phyloP scores from a whole-genome alignment of 2,888 invertebrate species.

The Heliconius ethilla region DNA sequence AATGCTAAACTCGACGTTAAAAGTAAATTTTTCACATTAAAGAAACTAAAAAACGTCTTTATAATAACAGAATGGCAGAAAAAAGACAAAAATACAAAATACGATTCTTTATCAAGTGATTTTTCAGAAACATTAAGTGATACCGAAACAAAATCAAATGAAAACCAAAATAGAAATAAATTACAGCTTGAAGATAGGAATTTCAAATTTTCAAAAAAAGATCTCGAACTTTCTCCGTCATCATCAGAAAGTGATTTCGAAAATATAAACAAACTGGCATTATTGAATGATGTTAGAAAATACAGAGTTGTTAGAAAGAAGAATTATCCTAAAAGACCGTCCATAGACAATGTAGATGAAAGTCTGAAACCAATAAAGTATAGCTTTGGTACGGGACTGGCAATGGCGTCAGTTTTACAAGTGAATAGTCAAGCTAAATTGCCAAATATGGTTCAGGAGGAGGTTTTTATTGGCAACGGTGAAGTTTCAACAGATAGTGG shows the following conservation, averaged over 20 bases:
- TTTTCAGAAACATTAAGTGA: slow-evolving; percentile 56
- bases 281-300: slow-evolving; percentile 65
- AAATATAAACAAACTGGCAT: slow-evolving; percentile 52
- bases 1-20: slow-evolving; percentile 57
- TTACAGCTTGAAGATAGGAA: slow-evolving; percentile 46
- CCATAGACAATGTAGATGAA: slow-evolving; percentile 66
- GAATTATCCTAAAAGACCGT: slow-evolving; percentile 57
- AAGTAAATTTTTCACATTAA: slow-evolving; percentile 57
- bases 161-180: slow-evolving; percentile 40
- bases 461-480: slow-evolving; percentile 74
- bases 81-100: slow-evolving; percentile 36
- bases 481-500: slow-evolving; percentile 78
- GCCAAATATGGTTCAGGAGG: slow-evolving; percentile 62
- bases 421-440: slow-evolving; percentile 56
- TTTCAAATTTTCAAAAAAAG: slow-evolving; percentile 62
- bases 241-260: slow-evolving; percentile 70
- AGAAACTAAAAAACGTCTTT: slow-evolving; percentile 45
- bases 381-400: slow-evolving; percentile 75
- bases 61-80: slow-evolving; percentile 62
- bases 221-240: slow-evolving; percentile 62
- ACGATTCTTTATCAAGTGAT: slow-evolving; percentile 48
- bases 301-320: slow-evolving; percentile 66
- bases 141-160: slow-evolving; percentile 41
- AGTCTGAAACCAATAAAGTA: slow-evolving; percentile 74
- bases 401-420: slow-evolving; percentile 76